Base-by-base conservation (phyloP, 2,888 invertebrate genomes). In the Orchesella flavescens region DNA sequence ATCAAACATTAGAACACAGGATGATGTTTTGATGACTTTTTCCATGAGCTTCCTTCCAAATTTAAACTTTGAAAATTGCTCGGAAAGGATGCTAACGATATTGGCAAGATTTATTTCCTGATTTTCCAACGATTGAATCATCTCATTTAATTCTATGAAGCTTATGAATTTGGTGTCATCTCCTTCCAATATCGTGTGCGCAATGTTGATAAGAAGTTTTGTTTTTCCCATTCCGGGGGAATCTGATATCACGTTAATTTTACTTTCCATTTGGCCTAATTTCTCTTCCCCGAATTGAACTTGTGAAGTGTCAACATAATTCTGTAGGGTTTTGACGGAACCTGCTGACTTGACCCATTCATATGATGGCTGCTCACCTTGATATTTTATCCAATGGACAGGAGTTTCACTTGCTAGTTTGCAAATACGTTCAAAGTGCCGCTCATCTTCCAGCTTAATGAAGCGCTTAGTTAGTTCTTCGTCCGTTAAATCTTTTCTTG, bases 221-320 rank as follows among this genome's bases (percentile, higher is more conserved):
- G 74, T 23, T n/a, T 74, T 74, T 10, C 74, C 74, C 74, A 63
- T 74, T 34, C 74, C 74, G 1, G 74, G 63, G 0, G 13, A 24
- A 21, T 74, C 74, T 21, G 74, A 44, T 9, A 74, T 61, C 3
- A 34, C 34, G 1, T 5, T 15, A n/a, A n/a, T 17, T 12, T 17
- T 49, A n/a, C n/a, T n/a, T n/a, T n/a, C n/a, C n/a, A n/a, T n/a
- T n/a, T n/a, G n/a, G n/a, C n/a, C n/a, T n/a, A n/a, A n/a, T n/a
- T n/a, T n/a, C n/a, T n/a, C n/a, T n/a, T n/a, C n/a, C n/a, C n/a
- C n/a, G n/a, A n/a, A n/a, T n/a, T n/a, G n/a, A n/a, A n/a, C n/a
- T 9, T 12, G 21, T 17, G 24, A 10, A 19, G 15, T 34, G 23
- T 49, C 72, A 15, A 57, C 5, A 19, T 24, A 57, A n/a, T 34